Evolutionary conservation across 2,113 vertebrate genomes (phyloP).

Genomic region (Microcebus murinus): DNA sequence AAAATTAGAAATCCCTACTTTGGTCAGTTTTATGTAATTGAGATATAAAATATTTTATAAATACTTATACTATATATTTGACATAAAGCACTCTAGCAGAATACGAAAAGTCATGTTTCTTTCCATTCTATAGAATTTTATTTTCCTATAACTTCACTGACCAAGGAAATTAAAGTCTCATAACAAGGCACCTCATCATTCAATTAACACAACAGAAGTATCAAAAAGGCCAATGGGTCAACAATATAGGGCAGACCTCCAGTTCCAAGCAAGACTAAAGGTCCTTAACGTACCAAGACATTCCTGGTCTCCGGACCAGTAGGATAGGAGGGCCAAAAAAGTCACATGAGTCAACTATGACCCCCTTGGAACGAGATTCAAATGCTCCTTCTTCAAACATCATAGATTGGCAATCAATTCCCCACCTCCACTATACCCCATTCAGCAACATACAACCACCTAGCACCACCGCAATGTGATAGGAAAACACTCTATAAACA

Average conservation of each 20-base stretch:
- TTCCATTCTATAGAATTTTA: not conserved
- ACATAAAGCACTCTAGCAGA: not conserved
- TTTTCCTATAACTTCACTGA: not conserved
- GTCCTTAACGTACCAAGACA: not conserved
- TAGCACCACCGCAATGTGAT: not conserved
- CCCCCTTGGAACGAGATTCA: not conserved
- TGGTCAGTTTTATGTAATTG: constrained; percentile 37
- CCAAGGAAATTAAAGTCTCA: not conserved
- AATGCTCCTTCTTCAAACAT: not conserved
- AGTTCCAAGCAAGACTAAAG: not conserved
- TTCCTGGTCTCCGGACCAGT: not conserved
- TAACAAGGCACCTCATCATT: not conserved
- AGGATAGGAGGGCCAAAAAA: not conserved
- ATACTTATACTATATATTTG: not conserved
- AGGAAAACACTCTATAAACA: not conserved
- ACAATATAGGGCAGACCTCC: not conserved
- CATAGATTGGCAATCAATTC: not conserved
- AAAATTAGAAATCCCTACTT: constrained; percentile 26
- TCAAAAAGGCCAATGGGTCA: not conserved
- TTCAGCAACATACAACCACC: not conserved
- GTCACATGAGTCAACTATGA: not conserved
- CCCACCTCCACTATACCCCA: too few relatives aligned
- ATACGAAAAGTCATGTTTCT: not conserved
- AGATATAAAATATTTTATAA: not conserved
- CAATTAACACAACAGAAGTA: not conserved